phyloP scores from a whole-genome alignment of 1,140 invertebrate genomes.

The Ceratina calcarata region DNA sequence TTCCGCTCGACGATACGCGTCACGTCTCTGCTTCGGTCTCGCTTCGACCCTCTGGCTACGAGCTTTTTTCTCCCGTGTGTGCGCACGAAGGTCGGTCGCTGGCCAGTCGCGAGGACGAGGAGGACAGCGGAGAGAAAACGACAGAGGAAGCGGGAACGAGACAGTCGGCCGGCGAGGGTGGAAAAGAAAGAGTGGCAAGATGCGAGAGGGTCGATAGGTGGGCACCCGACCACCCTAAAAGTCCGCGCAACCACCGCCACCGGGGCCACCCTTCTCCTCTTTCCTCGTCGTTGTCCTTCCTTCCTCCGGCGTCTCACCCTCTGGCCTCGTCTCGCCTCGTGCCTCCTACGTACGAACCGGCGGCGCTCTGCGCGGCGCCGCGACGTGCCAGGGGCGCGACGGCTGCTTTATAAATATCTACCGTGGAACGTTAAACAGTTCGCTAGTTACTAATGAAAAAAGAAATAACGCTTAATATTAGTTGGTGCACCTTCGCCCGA shows the following conservation, averaged over 20 bases:
- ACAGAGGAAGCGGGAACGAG: conserved; percentile 37
- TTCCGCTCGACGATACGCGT: background rate
- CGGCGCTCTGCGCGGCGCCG: no score
- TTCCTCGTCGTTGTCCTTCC: conserved; percentile 16
- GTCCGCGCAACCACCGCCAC: conserved; percentile 54
- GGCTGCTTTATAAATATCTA: conserved; percentile 73
- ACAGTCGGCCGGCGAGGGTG: conserved; percentile 24
- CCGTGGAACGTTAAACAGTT: conserved; percentile 73
- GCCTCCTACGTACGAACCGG: conserved; percentile 51
- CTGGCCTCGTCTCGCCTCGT: background rate
- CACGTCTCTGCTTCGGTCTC: conserved; percentile 24
- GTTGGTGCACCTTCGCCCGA: conserved; percentile 25
- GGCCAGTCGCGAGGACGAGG: conserved; percentile 58
- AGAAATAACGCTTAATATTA: conserved; percentile 52
- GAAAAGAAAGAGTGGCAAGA: conserved; percentile 56
- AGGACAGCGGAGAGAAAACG: conserved; percentile 40
- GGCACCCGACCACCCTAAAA: conserved; percentile 68
- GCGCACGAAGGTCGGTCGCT: conserved; percentile 67
- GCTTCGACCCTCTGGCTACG: conserved; percentile 45
- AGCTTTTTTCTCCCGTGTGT: conserved; percentile 59
- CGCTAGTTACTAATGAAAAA: conserved; percentile 68
- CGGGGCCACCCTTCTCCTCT: conserved; percentile 20
- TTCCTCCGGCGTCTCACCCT: conserved; percentile 3
- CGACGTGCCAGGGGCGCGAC: conserved; percentile 53
- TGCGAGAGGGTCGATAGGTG: conserved; percentile 75